Evolutionary conservation across 2,797 vertebrate genomes (phyloP).

Genomic region (Parotocinclus haroldoi): DNA sequence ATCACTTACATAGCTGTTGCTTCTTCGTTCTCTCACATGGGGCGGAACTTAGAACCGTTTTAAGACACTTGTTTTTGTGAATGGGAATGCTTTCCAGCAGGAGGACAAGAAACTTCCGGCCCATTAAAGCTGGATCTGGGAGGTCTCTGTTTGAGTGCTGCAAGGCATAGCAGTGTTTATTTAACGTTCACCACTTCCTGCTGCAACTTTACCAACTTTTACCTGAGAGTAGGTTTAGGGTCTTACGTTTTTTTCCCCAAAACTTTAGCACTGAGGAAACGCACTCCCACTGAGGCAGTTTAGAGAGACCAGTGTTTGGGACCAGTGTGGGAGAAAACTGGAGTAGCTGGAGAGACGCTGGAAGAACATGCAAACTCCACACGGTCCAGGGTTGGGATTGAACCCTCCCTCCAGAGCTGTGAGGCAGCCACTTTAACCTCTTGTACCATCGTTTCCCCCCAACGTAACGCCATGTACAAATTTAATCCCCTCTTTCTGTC

Average conservation of each 20-base stretch:
- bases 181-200: constrained; percentile 51
- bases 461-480: background rate
- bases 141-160: constrained; percentile 34
- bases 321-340: too few relatives aligned
- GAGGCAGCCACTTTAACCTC: too few relatives aligned
- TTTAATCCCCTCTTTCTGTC: background rate
- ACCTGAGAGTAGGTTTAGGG: constrained; percentile 26
- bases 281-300: too few relatives aligned
- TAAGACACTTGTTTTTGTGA: constrained; percentile 54
- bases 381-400: too few relatives aligned
- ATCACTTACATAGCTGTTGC: constrained; percentile 10
- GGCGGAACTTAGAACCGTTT: constrained; percentile 8
- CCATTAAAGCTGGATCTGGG: constrained; percentile 40
- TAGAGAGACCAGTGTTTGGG: too few relatives aligned
- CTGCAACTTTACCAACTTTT: constrained; percentile 31
- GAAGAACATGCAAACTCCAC: too few relatives aligned
- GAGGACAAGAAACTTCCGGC: constrained; percentile 40
- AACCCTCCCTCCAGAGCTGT: too few relatives aligned
- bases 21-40: background rate
- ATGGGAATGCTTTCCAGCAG: constrained; percentile 52
- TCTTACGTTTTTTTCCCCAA: constrained; percentile 30
- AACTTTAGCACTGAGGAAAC: constrained; percentile 3
- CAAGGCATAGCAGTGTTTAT: constrained; percentile 47
- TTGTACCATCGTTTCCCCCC: too few relatives aligned
- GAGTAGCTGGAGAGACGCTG: too few relatives aligned